Conservation (phyloP, 92 coral and sea anemone species). For the Siderastrea radians region DNA sequence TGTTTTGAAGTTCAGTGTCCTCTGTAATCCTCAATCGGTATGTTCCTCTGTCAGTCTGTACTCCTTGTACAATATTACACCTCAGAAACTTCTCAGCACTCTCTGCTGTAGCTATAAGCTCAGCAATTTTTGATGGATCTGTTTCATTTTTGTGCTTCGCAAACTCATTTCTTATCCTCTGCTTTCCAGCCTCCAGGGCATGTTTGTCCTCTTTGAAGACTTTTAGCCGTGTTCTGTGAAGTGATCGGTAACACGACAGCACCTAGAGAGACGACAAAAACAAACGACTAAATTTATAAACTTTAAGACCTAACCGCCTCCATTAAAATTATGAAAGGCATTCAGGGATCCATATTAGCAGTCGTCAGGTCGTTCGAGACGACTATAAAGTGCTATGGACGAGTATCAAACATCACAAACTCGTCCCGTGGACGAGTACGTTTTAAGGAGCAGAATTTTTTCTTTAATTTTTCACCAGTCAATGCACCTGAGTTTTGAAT, state of each 20-base stretch:
- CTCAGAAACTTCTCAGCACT: slow-evolving; percentile 85
- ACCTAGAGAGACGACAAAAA: slow-evolving; percentile 60
- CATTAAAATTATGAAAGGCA: too few species aligned
- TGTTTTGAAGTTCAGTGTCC: slow-evolving; percentile 82
- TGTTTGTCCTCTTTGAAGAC: slow-evolving; percentile 79
- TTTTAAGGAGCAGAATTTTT: too few species aligned
- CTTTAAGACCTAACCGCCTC: background rate
- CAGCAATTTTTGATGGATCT: slow-evolving; percentile 79
- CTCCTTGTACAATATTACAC: slow-evolving; percentile 91
- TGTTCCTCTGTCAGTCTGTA: slow-evolving; percentile 66
- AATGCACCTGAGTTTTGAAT: too few species aligned
- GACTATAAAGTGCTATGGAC: too few species aligned
- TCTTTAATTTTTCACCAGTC: too few species aligned
- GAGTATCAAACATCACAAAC: too few species aligned
- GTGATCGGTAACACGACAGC: slow-evolving; percentile 86
- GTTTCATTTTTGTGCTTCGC: slow-evolving; percentile 78
- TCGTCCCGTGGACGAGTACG: too few species aligned
- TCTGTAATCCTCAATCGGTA: slow-evolving; percentile 72
- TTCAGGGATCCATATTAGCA: too few species aligned
- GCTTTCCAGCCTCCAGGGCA: slow-evolving; percentile 88
- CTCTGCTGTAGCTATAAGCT: slow-evolving; percentile 81
- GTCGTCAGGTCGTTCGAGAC: too few species aligned
- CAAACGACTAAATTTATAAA: background rate
- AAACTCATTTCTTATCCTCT: slow-evolving; percentile 84
- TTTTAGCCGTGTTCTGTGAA: slow-evolving; percentile 85